A percentile compares a stretch with the other conserved stretches of the same genome.
These are phyloP conservation scores for Corydoras maculifer DNA, from an alignment of 2,113 vertebrate genomes.

Conservation along the genomic window DNA sequence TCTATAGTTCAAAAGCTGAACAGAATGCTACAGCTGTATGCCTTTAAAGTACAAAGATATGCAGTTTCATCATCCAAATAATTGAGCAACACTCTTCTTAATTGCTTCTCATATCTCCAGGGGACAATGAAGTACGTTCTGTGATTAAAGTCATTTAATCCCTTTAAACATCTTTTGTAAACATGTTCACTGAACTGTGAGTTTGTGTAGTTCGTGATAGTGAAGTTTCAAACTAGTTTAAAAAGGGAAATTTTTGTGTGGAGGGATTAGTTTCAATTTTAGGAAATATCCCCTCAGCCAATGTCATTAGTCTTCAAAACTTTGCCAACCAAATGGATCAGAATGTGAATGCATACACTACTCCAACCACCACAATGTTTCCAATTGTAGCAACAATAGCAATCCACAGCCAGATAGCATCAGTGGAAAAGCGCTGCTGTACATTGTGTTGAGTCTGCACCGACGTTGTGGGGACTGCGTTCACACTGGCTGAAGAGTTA, in stretches of 20 bases:
- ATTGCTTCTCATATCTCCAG: constrained; percentile 48
- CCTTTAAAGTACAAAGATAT: constrained; percentile 53
- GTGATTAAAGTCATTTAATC: constrained; percentile 49
- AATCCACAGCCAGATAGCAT: constrained; percentile 95
- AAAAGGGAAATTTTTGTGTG: background rate
- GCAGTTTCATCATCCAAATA: constrained; percentile 47
- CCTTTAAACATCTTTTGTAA: constrained; percentile 34
- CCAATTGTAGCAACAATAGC: constrained; percentile 94
- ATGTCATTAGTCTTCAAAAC: background rate
- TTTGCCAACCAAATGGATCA: constrained; percentile 55
- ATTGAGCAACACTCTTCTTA: constrained; percentile 52
- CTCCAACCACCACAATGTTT: constrained; percentile 94
- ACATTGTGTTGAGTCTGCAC: constrained; percentile 78
- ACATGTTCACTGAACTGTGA: constrained; percentile 27
- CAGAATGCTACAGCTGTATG: constrained; percentile 33
- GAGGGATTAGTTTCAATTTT: background rate
- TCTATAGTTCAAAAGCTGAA: constrained; percentile 2
- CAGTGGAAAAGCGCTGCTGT: constrained; percentile 79
- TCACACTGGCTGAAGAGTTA: constrained; percentile 88
- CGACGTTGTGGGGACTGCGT: constrained; percentile 65
- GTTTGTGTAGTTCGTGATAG: background rate
- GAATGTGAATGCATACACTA: constrained; percentile 96
- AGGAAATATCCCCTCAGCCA: background rate
- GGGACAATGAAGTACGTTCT: constrained; percentile 45
- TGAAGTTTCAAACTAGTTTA: constrained; percentile 3